Percentiles rank a stretch among this genome's conserved stretches.
These are phyloP conservation scores for Sinhomidia bicolor DNA, from an alignment of 2,888 invertebrate genomes.

Conservation along the genomic window DNA sequence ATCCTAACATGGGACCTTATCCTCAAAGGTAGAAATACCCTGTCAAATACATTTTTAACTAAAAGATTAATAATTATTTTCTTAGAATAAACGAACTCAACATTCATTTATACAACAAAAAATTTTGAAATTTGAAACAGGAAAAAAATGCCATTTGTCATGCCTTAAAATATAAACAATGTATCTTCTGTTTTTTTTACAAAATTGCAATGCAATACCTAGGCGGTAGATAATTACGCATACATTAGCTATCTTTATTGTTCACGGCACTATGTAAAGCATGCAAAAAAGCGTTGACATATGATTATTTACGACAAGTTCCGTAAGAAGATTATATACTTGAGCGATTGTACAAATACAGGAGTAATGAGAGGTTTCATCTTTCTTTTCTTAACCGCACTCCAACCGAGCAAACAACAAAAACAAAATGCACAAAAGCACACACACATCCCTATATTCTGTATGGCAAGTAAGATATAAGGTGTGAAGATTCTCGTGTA, in stretches of 20 bases:
- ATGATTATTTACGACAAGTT: conserved; percentile 48
- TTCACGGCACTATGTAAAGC: background rate
- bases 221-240: background rate
- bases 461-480: conserved; percentile 11
- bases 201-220: background rate
- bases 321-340: background rate
- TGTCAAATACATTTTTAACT: background rate
- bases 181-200: background rate
- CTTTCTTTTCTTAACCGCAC: conserved; percentile 39
- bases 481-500: conserved; percentile 60
- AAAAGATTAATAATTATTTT: no score
- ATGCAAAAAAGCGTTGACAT: conserved; percentile 40
- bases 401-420: background rate
- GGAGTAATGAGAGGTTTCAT: conserved; percentile 53
- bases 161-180: background rate
- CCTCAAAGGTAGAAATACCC: conserved; percentile 73
- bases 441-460: background rate
- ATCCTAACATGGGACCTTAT: conserved; percentile 77
- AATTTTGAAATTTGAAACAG: background rate
- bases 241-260: background rate
- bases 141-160: background rate
- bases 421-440: background rate
- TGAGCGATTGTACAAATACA: background rate
- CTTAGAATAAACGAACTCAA: no score
- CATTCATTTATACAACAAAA: background rate